Percentiles rank a stretch among this genome's conserved stretches.
Evolutionary conservation across 2,888 invertebrate species (phyloP).

Genomic region (Holacanthella duospinosa): DNA sequence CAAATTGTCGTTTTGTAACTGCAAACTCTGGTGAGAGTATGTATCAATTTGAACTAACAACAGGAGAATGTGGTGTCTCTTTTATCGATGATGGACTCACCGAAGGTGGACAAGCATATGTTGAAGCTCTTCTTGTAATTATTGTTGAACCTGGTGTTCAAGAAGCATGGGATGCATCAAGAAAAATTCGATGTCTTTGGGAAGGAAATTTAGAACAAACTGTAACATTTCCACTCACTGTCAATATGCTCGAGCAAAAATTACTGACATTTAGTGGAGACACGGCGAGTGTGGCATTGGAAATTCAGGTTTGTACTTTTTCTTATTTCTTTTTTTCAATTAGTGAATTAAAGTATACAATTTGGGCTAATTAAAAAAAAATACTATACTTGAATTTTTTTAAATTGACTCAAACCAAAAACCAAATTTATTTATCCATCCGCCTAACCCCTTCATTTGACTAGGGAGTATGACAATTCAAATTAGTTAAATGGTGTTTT

Average conservation of each 20-base stretch:
- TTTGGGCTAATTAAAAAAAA: too few relatives aligned
- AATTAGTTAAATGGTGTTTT: too few relatives aligned
- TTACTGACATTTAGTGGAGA: constrained; percentile 76
- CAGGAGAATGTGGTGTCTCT: constrained; percentile 66
- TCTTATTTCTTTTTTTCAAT: too few relatives aligned
- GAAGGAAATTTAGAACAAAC: constrained; percentile 68
- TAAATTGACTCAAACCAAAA: too few relatives aligned
- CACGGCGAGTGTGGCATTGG: constrained; percentile 65
- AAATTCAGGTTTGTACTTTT: constrained; percentile 52
- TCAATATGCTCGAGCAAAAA: constrained; percentile 68
- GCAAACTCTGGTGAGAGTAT: constrained; percentile 58
- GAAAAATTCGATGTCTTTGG: constrained; percentile 67
- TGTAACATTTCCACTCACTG: constrained; percentile 60
- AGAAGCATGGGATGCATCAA: constrained; percentile 67
- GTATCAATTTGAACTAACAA: constrained; percentile 61
- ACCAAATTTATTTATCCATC: too few relatives aligned
- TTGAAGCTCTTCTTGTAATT: constrained; percentile 47
- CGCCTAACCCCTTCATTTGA: too few relatives aligned
- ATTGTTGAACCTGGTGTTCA: constrained; percentile 47
- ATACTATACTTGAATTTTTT: too few relatives aligned
- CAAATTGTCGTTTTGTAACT: constrained; percentile 61
- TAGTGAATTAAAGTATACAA: too few relatives aligned
- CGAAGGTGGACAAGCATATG: constrained; percentile 60
- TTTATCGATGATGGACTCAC: constrained; percentile 67
- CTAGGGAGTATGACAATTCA: too few relatives aligned